A percentile compares a stretch with the other conserved stretches of the same genome.
Evolutionary conservation across 2,797 vertebrate species (phyloP).

Genomic region (Phrynocephalus vlangalii): DNA sequence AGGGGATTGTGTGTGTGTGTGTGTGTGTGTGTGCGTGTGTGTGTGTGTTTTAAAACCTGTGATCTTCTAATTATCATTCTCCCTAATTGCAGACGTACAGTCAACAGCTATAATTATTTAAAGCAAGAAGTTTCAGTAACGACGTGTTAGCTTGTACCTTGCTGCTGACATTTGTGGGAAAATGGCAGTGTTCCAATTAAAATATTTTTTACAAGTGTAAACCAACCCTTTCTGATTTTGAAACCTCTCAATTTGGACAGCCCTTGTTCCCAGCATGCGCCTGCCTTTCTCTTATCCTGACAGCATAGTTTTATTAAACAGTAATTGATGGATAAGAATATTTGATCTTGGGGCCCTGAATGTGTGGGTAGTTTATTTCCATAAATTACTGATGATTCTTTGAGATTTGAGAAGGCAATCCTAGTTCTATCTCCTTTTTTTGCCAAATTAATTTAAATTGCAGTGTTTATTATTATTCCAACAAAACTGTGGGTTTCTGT

Average conservation of each 20-base stretch:
- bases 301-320: constrained; percentile 72
- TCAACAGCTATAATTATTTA: constrained; percentile 5
- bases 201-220: constrained; percentile 77
- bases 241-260: constrained; percentile 76
- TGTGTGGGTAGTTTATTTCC: constrained; percentile 10
- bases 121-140: constrained; percentile 53
- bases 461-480: constrained; percentile 2
- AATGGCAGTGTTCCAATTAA: constrained; percentile 78
- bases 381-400: constrained; percentile 2
- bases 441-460: constrained; percentile 28
- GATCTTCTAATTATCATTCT: constrained; percentile 50
- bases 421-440: constrained; percentile 26
- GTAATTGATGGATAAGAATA: constrained; percentile 65
- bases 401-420: constrained; percentile 37
- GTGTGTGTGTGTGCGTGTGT: no score
- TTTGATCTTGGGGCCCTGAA: constrained; percentile 59
- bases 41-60: background rate
- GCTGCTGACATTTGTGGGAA: constrained; percentile 65
- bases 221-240: constrained; percentile 68
- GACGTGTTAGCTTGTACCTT: constrained; percentile 59
- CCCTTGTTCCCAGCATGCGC: constrained; percentile 57
- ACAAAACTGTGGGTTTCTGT: constrained; percentile 3
- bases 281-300: constrained; percentile 62
- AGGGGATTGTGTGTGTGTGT: no score
- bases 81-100: constrained; percentile 32